Conservation (phyloP, 2,113 vertebrate genomes). For the Trachemys scripta region DNA sequence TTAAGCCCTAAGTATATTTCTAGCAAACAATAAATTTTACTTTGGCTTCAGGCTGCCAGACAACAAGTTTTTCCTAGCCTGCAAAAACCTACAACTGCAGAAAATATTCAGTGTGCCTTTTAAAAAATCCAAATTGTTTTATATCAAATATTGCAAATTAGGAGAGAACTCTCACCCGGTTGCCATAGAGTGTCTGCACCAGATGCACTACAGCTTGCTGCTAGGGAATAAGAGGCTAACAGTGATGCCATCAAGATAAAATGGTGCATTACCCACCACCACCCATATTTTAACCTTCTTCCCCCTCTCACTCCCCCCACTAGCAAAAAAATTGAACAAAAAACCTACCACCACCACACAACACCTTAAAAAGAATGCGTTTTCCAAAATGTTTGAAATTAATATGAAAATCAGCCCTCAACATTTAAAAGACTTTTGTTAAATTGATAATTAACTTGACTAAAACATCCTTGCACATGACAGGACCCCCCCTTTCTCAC, state of each 20-base stretch:
- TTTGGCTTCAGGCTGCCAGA: not conserved
- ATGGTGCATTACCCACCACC: not conserved
- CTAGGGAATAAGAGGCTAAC: conserved; percentile 32
- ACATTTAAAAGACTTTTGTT: conserved; percentile 21
- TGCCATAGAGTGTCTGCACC: not conserved
- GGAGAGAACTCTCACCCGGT: not conserved
- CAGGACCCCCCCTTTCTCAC: not conserved
- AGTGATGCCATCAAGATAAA: not conserved
- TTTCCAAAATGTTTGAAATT: not conserved
- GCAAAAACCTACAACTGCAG: not conserved
- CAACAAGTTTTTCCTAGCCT: not conserved
- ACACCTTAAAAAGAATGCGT: not conserved
- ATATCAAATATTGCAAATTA: not conserved
- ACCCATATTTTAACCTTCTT: not conserved
- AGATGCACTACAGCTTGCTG: not conserved
- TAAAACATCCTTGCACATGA: not conserved
- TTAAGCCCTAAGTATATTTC: not conserved
- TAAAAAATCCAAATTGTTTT: not conserved
- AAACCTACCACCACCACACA: not conserved
- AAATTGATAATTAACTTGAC: conserved; percentile 12
- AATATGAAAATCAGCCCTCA: not conserved
- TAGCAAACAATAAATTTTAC: not conserved
- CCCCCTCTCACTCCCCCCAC: no score
- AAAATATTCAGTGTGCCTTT: not conserved
- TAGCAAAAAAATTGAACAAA: not conserved